phyloP scores from a whole-genome alignment of 2,888 invertebrate genomes.

The Deilephila porcellus region DNA sequence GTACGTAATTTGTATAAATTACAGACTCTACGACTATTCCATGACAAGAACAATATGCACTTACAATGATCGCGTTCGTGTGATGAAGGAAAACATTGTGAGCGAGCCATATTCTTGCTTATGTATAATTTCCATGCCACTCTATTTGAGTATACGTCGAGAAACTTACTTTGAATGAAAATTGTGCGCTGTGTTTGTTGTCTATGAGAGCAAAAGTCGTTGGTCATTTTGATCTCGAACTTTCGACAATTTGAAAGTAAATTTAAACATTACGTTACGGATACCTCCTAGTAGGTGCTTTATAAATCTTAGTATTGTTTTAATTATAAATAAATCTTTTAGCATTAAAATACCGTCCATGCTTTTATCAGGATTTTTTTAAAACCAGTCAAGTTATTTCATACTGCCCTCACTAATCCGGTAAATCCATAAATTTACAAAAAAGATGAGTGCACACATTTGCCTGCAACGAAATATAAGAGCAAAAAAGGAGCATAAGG shows the following conservation, averaged over 20 bases:
- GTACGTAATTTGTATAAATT: conserved; percentile 44
- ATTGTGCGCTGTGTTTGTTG: no score
- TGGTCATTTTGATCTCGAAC: no score
- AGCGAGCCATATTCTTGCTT: not conserved
- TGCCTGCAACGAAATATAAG: not conserved
- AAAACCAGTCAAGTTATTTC: no score
- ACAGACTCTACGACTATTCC: conserved; percentile 38
- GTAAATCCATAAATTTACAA: not conserved
- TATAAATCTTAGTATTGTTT: no score
- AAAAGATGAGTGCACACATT: not conserved
- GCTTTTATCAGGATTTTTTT: no score
- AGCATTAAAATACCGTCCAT: no score
- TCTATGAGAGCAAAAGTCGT: no score
- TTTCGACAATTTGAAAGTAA: no score
- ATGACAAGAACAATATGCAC: conserved; percentile 37
- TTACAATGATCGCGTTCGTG: not conserved
- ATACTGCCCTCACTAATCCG: no score
- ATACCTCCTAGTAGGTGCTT: no score
- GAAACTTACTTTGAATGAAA: not conserved
- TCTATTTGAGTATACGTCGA: not conserved
- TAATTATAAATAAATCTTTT: no score
- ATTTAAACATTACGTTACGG: no score
- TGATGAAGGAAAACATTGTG: not conserved
- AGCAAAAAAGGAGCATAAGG: not conserved
- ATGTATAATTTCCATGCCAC: not conserved